Percentiles rank a stretch among this genome's conserved stretches.
phyloP scores from a whole-genome alignment of 2,113 vertebrate species.

The rat (Rattus norvegicus) region DNA sequence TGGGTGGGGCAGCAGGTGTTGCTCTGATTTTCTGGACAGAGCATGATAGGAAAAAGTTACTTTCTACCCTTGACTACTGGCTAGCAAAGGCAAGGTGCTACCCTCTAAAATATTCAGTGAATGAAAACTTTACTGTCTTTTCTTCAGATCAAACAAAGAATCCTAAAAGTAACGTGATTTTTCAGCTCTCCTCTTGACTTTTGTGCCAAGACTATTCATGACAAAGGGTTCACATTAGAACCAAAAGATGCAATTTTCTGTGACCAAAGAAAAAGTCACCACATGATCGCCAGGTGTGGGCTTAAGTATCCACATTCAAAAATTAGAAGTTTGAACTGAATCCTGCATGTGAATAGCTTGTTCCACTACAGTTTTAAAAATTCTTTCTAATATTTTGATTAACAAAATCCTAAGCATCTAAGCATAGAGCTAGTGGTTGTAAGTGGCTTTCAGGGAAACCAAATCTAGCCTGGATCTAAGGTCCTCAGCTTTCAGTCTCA shows the following conservation, averaged over 20 bases:
- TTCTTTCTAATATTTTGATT: constrained; percentile 18
- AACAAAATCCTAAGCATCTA: constrained; percentile 21
- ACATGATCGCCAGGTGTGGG: neutral
- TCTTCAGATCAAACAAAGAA: neutral
- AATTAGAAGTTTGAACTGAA: constrained; percentile 4
- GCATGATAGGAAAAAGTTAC: neutral
- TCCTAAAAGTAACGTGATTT: neutral
- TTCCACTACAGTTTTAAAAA: constrained; percentile 41
- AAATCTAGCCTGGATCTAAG: constrained; percentile 12
- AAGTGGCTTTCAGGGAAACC: constrained; percentile 30
- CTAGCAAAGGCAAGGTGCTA: neutral
- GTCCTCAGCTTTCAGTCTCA: constrained; percentile 28
- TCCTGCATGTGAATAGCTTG: neutral
- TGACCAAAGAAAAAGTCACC: neutral
- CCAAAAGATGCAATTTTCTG: neutral
- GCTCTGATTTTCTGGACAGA: neutral
- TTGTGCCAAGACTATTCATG: neutral
- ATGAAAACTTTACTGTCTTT: neutral
- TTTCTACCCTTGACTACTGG: neutral
- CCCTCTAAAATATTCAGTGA: neutral
- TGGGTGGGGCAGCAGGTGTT: neutral
- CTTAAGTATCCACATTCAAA: neutral
- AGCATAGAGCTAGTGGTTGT: constrained; percentile 17
- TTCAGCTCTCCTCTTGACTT: neutral
- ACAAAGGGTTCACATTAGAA: neutral